Evolutionary conservation across 1,140 invertebrate genomes (phyloP).

Genomic region (Sogatella furcifera): DNA sequence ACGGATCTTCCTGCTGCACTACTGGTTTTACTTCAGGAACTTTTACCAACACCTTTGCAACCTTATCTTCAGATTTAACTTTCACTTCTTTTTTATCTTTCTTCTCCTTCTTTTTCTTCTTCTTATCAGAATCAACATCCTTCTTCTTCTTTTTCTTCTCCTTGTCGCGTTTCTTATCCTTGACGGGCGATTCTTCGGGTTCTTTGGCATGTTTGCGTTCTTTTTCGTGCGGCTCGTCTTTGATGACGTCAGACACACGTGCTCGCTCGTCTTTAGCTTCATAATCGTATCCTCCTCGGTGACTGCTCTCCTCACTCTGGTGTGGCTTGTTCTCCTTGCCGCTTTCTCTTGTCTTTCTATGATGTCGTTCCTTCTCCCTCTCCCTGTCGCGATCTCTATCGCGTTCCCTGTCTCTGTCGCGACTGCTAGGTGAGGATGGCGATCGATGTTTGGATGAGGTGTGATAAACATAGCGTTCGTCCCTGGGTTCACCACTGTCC

Average conservation of each 20-base stretch:
- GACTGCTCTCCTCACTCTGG: slow-evolving; percentile 33
- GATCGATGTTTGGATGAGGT: slow-evolving; percentile 25
- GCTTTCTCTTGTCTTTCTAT: slow-evolving; percentile 33
- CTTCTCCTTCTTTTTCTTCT: slow-evolving; percentile 26
- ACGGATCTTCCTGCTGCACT: slow-evolving; percentile 23
- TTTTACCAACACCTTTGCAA: not conserved
- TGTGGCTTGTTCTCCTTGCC: slow-evolving; percentile 41
- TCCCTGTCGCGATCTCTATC: slow-evolving; percentile 23
- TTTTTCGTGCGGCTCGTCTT: slow-evolving; percentile 25
- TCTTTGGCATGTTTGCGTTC: slow-evolving; percentile 33
- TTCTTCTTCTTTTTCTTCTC: slow-evolving; percentile 37
- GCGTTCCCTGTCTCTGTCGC: too few species aligned
- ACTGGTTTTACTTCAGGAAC: not conserved
- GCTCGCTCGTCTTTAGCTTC: not conserved
- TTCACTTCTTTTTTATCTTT: slow-evolving; percentile 20
- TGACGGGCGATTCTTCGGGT: slow-evolving; percentile 26
- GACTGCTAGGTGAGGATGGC: slow-evolving; percentile 21
- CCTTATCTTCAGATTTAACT: slow-evolving; percentile 2
- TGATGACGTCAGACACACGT: slow-evolving; percentile 2
- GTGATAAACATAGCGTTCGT: not conserved
- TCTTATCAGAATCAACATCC: slow-evolving; percentile 27
- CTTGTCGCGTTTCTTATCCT: slow-evolving; percentile 32
- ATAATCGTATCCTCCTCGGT: slow-evolving; percentile 1
- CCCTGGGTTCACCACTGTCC: not conserved
- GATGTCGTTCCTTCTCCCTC: slow-evolving; percentile 35